Evolutionary conservation across 2,888 invertebrate species (phyloP), one percentile per base, ranked within the genome.

Genomic region (Cheilosia pagana): DNA sequence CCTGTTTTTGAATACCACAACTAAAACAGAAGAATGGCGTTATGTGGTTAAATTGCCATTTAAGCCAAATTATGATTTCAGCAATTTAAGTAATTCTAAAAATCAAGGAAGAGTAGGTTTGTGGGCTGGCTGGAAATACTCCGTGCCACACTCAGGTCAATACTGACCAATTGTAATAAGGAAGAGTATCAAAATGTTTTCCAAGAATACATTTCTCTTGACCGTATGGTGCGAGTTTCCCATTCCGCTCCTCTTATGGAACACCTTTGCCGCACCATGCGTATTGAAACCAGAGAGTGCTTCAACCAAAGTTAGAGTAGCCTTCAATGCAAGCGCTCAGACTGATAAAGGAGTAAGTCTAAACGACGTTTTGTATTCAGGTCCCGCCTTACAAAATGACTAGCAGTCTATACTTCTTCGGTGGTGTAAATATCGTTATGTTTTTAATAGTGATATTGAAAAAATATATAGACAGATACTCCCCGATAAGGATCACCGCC

Each of bases 381-480:
- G 89, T 0, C 89, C 88, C 5, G 57, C 74, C 0, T 21, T 88
- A n/a, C 88, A 88, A 68, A 68, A 87, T 1, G 85, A 88, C 48
- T 21, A 89, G 5, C 25, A 52, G 3, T 16, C 52, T 3, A 59
- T 87, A 28, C 28, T 83, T 10, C 14, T 70, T 0, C 57, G 55
- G 21, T 87, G 68, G 72, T 31, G 81, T 25, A 19, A 19, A 57
- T 50, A 74, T 48, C 50, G 25, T 25, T 70, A 71, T 23, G 87
- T 88, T 6, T 75, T 89, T 10, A 79, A 79, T 5, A 88, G 87
- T 3, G 89, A 89, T 59, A 87, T 89, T 16, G 78, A 78, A 4
- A 86, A 88, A 62, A 89, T 89, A 86, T 89, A 87, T 59, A 86
- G 87, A 1, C 88, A 88, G 55, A 87, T 89, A 12, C 6, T 43